phyloP scores from a whole-genome alignment of 2,888 invertebrate genomes.

The Clanis bilineata region DNA sequence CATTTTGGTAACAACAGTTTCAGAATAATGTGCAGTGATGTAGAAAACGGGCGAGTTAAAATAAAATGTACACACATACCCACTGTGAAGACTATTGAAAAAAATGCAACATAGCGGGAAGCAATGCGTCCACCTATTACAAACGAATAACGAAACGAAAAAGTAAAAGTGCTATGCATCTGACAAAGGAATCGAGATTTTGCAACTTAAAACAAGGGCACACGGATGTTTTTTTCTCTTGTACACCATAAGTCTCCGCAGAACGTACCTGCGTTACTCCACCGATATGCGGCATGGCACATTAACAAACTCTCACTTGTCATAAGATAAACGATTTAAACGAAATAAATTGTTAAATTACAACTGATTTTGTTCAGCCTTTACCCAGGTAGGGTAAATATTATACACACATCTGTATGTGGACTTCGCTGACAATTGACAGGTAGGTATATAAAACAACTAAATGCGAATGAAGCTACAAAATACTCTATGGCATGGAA shows the following conservation, averaged over 20 bases:
- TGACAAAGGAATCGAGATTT: constrained; percentile 77
- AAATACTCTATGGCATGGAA: neutral
- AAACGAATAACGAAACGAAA: constrained; percentile 45
- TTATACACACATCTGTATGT: constrained; percentile 19
- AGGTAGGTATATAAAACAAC: constrained; percentile 56
- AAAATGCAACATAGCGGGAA: constrained; percentile 55
- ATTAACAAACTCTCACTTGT: constrained; percentile 52
- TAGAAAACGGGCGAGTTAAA: constrained; percentile 56
- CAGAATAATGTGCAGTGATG: constrained; percentile 47
- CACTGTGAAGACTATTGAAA: constrained; percentile 42
- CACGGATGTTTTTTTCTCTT: constrained; percentile 57
- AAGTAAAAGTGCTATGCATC: constrained; percentile 73
- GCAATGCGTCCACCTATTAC: constrained; percentile 34
- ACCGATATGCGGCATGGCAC: constrained; percentile 59
- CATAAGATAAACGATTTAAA: constrained; percentile 58
- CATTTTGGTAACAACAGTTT: constrained; percentile 40
- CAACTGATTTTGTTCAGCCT: constrained; percentile 57
- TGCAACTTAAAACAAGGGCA: constrained; percentile 75
- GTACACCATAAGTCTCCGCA: constrained; percentile 30
- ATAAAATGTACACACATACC: constrained; percentile 37
- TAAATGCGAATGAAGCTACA: constrained; percentile 26
- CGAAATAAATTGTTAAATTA: constrained; percentile 60
- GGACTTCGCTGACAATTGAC: constrained; percentile 41
- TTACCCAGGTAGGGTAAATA: constrained; percentile 43
- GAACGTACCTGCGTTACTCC: constrained; percentile 49